Evolutionary conservation across 2,888 invertebrate species (phyloP).

Genomic region (Thecocarcelia acutangulata): DNA sequence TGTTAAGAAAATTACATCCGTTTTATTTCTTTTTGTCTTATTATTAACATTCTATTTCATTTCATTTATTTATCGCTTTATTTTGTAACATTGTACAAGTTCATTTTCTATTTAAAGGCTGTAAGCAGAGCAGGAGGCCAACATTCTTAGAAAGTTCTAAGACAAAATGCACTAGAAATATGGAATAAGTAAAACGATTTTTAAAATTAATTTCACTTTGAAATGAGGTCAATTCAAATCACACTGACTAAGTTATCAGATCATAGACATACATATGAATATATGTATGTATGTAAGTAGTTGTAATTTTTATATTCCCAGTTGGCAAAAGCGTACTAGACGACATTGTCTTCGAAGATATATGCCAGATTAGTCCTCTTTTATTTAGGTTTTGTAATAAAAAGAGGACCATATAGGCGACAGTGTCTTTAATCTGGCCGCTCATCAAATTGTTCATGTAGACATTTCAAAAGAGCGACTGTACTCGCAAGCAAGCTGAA

Average conservation of each 20-base stretch:
- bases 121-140: neutral
- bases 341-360: no score
- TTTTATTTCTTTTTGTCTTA: conserved; percentile 45
- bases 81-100: conserved; percentile 17
- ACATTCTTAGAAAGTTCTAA: neutral
- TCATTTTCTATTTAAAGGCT: no score
- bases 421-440: no score
- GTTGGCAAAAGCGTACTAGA: no score
- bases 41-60: conserved; percentile 51
- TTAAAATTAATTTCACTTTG: conserved; percentile 67
- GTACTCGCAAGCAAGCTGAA: no score
- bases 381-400: conserved; percentile 8
- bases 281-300: neutral
- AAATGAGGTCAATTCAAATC: conserved; percentile 66
- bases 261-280: conserved; percentile 3
- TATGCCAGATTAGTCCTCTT: neutral
- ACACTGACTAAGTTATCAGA: conserved; percentile 30
- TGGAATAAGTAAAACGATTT: conserved; percentile 24
- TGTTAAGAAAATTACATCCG: conserved; percentile 63
- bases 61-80: conserved; percentile 54
- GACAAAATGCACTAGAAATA: conserved; percentile 5
- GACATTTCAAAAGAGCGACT: no score
- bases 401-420: no score
- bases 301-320: neutral
- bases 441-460: no score